Evolutionary conservation across 1,140 invertebrate species (phyloP).

Genomic region (Periplaneta americana): DNA sequence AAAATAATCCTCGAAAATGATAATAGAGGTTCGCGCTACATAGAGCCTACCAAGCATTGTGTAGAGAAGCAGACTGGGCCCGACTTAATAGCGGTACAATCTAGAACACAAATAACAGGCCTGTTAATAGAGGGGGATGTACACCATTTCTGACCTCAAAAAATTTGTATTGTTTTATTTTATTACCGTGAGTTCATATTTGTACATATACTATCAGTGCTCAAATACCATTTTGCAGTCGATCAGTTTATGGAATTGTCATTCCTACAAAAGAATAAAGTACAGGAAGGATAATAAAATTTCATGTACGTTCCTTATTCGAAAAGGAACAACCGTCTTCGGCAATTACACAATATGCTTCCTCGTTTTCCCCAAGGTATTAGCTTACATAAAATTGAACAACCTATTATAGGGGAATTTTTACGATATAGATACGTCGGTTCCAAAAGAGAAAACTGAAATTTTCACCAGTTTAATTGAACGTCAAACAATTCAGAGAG

Average conservation of each 20-base stretch:
- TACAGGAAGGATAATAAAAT: not conserved
- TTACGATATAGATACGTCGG: too few relatives aligned
- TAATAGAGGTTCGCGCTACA: not conserved
- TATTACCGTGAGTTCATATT: not conserved
- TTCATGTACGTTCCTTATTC: too few relatives aligned
- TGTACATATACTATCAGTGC: too few relatives aligned
- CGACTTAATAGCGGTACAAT: not conserved
- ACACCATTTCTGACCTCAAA: not conserved
- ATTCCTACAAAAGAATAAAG: not conserved
- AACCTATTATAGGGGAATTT: too few relatives aligned
- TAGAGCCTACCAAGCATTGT: not conserved
- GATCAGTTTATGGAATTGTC: not conserved
- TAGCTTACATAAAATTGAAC: too few relatives aligned
- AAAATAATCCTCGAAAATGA: not conserved
- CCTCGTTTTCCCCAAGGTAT: too few relatives aligned
- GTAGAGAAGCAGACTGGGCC: too few relatives aligned
- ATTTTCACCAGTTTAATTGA: too few relatives aligned
- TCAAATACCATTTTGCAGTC: not conserved
- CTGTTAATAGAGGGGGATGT: not conserved
- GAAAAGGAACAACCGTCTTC: too few relatives aligned
- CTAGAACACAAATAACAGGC: not conserved
- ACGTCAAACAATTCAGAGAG: too few relatives aligned
- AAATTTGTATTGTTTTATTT: not conserved
- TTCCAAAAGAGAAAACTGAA: too few relatives aligned
- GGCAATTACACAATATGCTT: too few relatives aligned